Base-by-base conservation (phyloP, 2,797 vertebrate genomes). In the Hozukius guyotensis region DNA sequence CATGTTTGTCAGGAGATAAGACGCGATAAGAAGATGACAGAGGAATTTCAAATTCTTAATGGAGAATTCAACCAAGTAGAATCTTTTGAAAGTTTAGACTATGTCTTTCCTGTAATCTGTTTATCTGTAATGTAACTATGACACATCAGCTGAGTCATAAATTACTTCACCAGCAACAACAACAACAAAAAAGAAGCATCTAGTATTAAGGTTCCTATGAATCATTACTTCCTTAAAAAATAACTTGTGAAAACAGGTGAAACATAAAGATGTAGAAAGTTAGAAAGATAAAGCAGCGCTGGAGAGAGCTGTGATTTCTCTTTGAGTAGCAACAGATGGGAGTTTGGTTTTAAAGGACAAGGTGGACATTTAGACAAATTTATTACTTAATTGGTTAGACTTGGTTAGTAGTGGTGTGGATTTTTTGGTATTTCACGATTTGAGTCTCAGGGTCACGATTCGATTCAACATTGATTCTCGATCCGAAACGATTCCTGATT, bases 21-120 rank as follows among this genome's bases (percentile, higher is more conserved):
- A 77, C 4, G 20, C 64, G 77, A 68, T 83, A 27, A 64, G 63
- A 65, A 69, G 46, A 76, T 27, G 5, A 34, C 49, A n/a, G 10
- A 49, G 32, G n/a, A 42, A 60, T 59, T 62, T 77, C 24, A 78
- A 46, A 25, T 11, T 55, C 22, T 32, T 22, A 31, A 55, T 22
- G 29, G 4, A 18, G 10, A 60, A 60, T n/a, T 25, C 8, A 73
- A 55, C 42, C 10, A 16, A 68, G 53, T 16, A 38, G 12, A 85
- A 72, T 18, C 8, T 36, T 38, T 14, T 68, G 1, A 60, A 56
- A 36, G n/a, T 61, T 65, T 8, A 5, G 38, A 72, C 62, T n/a
- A 25, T 29, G 6, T 66, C 4, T 14, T 22, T 24, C 8, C 9
- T 73, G 2, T 52, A 18, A 62, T 34, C 6, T 25, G 6, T 29